These are phyloP conservation scores for Cotesia congregata DNA, from an alignment of 2,888 invertebrate genomes.

Conservation along the genomic window DNA sequence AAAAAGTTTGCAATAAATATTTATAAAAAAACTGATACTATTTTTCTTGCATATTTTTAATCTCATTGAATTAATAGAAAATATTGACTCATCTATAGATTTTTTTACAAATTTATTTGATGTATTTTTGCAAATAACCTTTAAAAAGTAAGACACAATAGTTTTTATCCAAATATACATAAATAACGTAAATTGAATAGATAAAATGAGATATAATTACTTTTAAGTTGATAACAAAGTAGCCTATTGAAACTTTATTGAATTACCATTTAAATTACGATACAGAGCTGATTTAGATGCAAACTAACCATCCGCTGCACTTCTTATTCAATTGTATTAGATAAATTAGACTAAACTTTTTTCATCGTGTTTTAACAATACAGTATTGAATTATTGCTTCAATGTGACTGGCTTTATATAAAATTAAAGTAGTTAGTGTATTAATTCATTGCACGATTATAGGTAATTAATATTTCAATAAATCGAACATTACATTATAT, in stretches of 20 bases:
- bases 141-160: no score
- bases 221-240: constrained; percentile 36
- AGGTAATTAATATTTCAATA: background rate
- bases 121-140: no score
- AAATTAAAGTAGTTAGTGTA: background rate
- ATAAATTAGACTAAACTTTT: background rate
- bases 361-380: background rate
- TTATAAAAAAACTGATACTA: background rate
- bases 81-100: no score
- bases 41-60: background rate
- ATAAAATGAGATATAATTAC: constrained; percentile 34
- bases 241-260: constrained; percentile 39
- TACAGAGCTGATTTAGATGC: constrained; percentile 37
- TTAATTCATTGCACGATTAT: background rate
- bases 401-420: background rate
- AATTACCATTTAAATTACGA: constrained; percentile 31
- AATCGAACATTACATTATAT: background rate
- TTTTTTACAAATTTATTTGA: no score
- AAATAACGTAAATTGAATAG: constrained; percentile 17
- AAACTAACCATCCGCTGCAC: constrained; percentile 21
- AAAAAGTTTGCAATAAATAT: background rate
- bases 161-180: constrained; percentile 1
- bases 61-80: background rate
- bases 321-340: background rate
- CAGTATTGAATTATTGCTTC: background rate